Conservation (phyloP, 2,888 invertebrate genomes). For the Sarcophaga rosellei region DNA sequence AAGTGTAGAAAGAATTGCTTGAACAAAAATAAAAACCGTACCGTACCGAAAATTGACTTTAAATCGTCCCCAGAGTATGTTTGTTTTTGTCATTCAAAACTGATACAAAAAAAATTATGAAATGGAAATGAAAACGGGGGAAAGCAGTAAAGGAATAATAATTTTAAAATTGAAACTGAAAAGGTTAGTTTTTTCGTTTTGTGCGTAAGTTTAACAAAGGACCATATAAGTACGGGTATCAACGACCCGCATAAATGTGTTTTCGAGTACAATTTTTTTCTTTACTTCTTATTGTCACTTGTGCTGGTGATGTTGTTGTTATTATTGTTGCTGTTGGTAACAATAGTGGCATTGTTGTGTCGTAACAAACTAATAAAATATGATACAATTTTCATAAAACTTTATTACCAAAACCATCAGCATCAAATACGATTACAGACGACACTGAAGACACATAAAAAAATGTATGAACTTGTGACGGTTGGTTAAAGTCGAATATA, state of each 20-base stretch:
- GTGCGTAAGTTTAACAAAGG: constrained; percentile 42
- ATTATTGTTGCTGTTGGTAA: not conserved
- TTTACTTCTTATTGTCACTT: not conserved
- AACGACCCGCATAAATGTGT: constrained; percentile 64
- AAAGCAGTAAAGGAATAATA: too few relatives aligned
- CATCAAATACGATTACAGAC: constrained; percentile 8
- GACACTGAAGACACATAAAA: not conserved
- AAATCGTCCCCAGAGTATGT: constrained; percentile 52
- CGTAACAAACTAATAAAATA: constrained; percentile 65
- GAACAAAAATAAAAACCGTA: constrained; percentile 14
- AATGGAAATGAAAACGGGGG: constrained; percentile 5
- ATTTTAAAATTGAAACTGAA: constrained; percentile 21
- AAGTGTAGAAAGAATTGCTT: not conserved
- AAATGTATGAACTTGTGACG: not conserved
- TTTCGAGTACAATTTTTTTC: constrained; percentile 4
- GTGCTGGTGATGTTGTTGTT: not conserved
- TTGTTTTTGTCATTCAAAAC: constrained; percentile 46
- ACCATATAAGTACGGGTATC: constrained; percentile 52
- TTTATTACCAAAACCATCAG: constrained; percentile 61
- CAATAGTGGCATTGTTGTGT: constrained; percentile 30
- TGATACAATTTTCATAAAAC: constrained; percentile 67
- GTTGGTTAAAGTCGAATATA: too few relatives aligned
- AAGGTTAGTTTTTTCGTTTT: constrained; percentile 15
- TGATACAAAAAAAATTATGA: not conserved
- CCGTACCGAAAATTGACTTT: constrained; percentile 55